Conservation (phyloP, 2,113 vertebrate genomes). For the Neopipo cinnamomea region DNA sequence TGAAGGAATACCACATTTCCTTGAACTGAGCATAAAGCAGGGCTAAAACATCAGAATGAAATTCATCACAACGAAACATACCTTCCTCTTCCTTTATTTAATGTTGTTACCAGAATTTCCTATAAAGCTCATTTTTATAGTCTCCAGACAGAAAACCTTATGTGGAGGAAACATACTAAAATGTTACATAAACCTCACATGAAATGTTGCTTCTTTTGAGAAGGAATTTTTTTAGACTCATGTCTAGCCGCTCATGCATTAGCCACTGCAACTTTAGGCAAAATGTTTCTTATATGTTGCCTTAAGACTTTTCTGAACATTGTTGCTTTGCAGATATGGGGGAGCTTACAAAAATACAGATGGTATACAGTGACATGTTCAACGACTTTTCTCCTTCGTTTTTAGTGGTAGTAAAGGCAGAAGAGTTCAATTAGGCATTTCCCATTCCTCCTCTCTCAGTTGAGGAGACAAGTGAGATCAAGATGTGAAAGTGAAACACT, state of each 20-base stretch:
- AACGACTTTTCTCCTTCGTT: not conserved
- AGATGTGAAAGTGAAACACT: not conserved
- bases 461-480: not conserved
- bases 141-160: not conserved
- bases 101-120: not conserved
- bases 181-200: not conserved
- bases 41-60: not conserved
- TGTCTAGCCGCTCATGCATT: too few species aligned
- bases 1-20: not conserved
- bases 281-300: not conserved
- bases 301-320: not conserved
- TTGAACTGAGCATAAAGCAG: not conserved
- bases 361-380: not conserved
- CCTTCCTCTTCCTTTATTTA: not conserved
- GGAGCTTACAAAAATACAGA: not conserved
- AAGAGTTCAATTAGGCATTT: not conserved
- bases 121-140: not conserved
- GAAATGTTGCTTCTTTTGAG: not conserved
- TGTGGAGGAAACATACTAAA: not conserved
- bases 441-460: not conserved
- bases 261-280: not conserved
- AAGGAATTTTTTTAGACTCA: not conserved
- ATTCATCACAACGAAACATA: not conserved
- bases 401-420: not conserved
- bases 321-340: not conserved